Evolutionary conservation across 2,797 vertebrate species (phyloP).

Genomic region (Protosalanx chinensis): DNA sequence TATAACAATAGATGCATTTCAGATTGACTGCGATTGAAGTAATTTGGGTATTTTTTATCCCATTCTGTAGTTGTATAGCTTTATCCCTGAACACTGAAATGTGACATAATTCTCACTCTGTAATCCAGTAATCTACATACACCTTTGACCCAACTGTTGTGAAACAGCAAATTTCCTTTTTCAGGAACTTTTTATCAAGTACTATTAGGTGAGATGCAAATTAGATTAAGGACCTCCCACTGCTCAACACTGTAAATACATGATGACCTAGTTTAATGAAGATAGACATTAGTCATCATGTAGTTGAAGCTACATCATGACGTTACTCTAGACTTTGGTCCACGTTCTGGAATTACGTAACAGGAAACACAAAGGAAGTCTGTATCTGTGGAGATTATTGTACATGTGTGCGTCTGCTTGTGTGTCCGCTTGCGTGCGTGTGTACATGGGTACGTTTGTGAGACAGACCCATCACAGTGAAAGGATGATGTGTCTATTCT

Average conservation of each 20-base stretch:
- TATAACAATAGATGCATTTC: neutral
- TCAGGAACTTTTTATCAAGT: neutral
- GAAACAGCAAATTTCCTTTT: conserved; percentile 33
- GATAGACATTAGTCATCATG: too few species aligned
- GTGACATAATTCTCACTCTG: neutral
- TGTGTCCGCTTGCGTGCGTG: neutral
- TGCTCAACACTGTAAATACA: too few species aligned
- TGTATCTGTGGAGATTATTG: neutral
- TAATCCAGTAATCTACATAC: neutral
- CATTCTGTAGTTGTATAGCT: neutral
- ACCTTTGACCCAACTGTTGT: neutral
- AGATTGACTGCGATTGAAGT: neutral
- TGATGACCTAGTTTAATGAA: too few species aligned
- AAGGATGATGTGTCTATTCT: too few species aligned
- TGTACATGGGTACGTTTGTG: neutral
- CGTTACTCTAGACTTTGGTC: conserved; percentile 3
- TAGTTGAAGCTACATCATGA: conserved; percentile 6
- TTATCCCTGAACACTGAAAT: neutral
- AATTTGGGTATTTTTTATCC: neutral
- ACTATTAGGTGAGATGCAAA: conserved; percentile 13
- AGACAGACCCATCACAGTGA: neutral
- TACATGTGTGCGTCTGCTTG: conserved; percentile 1
- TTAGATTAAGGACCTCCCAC: conserved; percentile 20
- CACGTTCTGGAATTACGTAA: neutral
- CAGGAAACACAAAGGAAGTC: conserved; percentile 23